Base-by-base conservation (phyloP, 2,888 invertebrate species). In the Coelogynopora nodosa region DNA sequence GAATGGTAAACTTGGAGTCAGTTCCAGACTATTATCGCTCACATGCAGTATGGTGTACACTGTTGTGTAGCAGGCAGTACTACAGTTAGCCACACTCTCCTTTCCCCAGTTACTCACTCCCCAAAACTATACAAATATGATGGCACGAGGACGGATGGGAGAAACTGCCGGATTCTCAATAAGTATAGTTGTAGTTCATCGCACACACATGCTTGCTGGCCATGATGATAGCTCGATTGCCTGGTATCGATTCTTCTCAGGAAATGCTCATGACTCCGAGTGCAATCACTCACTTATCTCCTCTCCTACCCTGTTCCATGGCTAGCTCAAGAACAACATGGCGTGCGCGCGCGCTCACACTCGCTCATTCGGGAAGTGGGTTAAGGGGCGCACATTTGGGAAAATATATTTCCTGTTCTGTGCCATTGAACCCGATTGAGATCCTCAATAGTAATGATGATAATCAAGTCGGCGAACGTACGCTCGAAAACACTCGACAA, bases 181-280 rank as follows among this genome's bases (percentile, higher is more conserved):
- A n/a, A n/a, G n/a, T n/a, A n/a, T n/a, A n/a, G n/a, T n/a, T n/a
- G n/a, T n/a, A n/a, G n/a, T n/a, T n/a, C n/a, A n/a, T 18, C 5
- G 18, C 18, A 18, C 49, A 49, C 49, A 49, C 49, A 49, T 18
- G 18, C 5, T 49, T 49, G 5, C 49, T 49, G 49, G 49, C 49
- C 49, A 49, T 49, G 18, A 49, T 49, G 5, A 18, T 10, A 18
- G 18, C 18, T 10, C 5, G 5, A 10, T 49, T 5, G 18, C 49
- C 5, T 49, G 49, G 49, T 74, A 74, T 74, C 74, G 74, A 74
- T 74, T 74, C 74, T 74, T 74, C 74, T 74, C 74, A 74, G 74
- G 74, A 74, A 74, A 74, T 74, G 74, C 74, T 74, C 74, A 74
- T 74, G 74, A 74, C 74, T 74, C 74, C 27, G 74, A 26, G 2